Conservation (phyloP, 2,797 vertebrate species). For the Sebastes nivosus region DNA sequence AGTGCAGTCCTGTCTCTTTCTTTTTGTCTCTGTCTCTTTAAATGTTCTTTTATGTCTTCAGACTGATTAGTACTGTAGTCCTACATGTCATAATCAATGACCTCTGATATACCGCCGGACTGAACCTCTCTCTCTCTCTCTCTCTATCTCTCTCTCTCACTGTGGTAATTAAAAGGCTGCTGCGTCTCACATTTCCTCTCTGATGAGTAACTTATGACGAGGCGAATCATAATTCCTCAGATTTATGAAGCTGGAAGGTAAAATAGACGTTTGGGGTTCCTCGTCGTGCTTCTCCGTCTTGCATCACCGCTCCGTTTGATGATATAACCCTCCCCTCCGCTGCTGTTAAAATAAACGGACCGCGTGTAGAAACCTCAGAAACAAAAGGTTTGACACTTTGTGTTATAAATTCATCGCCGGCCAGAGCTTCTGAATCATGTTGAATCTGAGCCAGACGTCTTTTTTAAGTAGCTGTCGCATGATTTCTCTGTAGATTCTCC, state of each 20-base stretch:
- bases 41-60: slow-evolving; percentile 10
- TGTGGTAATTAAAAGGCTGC: slow-evolving; percentile 26
- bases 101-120: slow-evolving; percentile 10
- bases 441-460: too few relatives aligned
- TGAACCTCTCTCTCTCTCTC: not conserved
- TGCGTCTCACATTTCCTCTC: slow-evolving; percentile 3
- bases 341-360: not conserved
- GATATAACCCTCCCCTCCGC: not conserved
- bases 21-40: not conserved
- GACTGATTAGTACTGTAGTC: not conserved
- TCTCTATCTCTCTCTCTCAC: not conserved
- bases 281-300: not conserved
- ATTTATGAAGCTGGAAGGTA: not conserved
- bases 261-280: not conserved
- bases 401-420: not conserved
- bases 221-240: not conserved
- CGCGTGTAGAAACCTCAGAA: not conserved
- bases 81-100: not conserved
- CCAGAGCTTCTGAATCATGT: not conserved
- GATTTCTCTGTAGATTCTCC: too few relatives aligned
- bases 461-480: not conserved
- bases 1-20: too few relatives aligned
- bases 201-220: not conserved
- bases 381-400: too few relatives aligned
- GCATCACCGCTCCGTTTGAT: not conserved